Base-by-base conservation (phyloP, 1,140 invertebrate genomes). In the Zaprionus inermis region DNA sequence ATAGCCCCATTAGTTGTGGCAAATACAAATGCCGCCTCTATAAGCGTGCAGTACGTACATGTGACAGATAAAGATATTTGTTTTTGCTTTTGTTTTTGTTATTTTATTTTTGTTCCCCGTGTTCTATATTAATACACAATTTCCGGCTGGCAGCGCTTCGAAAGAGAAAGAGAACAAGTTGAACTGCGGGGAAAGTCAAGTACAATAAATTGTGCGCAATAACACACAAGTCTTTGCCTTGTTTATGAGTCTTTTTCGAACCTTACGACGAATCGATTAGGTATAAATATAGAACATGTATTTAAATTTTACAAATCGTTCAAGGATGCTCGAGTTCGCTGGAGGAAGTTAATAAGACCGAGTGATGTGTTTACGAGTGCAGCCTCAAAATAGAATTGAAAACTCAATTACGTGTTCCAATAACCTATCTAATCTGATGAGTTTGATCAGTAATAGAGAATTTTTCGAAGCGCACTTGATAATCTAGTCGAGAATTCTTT, bases 81-180 rank as follows among this genome's bases (percentile, higher is more conserved):
- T 34, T 28, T n/a, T 65, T 22, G 12, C 30, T 36, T 49, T 65
- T 24, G 12, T 20, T 49, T 12, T 51, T 5, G 22, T n/a, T n/a
- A n/a, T 22, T 4, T 44, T 44, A 44, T n/a, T 24, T 66, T 34
- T 57, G 54, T 54, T 28, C 32, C 58, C 55, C 56, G 66, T 61
- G 66, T 65, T 75, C 65, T 75, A 75, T 71, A 71, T 75, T 71
- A 64, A 71, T 75, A 71, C 72, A 71, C 72, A 55, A 75, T 75
- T 75, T 75, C 68, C 72, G 67, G 72, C 68, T 75, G 58, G 20
- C 67, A 57, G 67, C 30, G 44, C 9, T 10, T 5, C 18, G 11
- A 49, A 4, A 18, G 18, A 49, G 44, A n/a, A 0, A 49, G 18
- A 5, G 44, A 4, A 38, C 22, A 24, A 24, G 22, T 24, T 24